Evolutionary conservation across 1,140 invertebrate species (phyloP).

Genomic region (Nautilus pompilius): DNA sequence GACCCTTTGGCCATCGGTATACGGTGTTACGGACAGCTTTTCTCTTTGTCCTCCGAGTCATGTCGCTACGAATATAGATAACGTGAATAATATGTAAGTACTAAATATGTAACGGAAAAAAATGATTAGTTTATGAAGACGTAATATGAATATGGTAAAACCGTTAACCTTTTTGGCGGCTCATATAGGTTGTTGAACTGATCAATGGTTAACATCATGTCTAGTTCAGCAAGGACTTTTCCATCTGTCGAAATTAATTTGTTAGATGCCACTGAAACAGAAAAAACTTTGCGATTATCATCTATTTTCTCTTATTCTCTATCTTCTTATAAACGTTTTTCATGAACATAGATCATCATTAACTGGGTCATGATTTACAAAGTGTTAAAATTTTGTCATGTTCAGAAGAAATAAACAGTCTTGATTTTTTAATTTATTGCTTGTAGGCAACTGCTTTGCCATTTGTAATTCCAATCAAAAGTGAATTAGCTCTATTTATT

Average conservation of each 20-base stretch:
- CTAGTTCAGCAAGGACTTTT: slow-evolving; percentile 34
- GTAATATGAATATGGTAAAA: not conserved
- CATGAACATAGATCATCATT: not conserved
- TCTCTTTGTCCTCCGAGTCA: slow-evolving; percentile 26
- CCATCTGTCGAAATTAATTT: slow-evolving; percentile 24
- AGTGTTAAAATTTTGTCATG: too few relatives aligned
- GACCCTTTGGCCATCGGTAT: slow-evolving; percentile 30
- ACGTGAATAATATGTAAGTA: too few relatives aligned
- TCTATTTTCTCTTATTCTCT: not conserved
- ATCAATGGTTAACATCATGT: slow-evolving; percentile 36
- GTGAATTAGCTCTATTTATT: too few relatives aligned
- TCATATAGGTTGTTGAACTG: slow-evolving; percentile 34
- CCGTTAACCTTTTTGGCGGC: not conserved
- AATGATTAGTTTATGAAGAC: not conserved
- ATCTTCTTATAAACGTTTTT: not conserved
- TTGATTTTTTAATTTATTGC: too few relatives aligned
- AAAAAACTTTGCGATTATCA: not conserved
- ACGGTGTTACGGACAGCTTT: slow-evolving; percentile 32
- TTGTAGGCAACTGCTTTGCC: too few relatives aligned
- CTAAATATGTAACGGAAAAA: not conserved
- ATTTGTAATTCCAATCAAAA: too few relatives aligned
- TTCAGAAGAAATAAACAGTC: too few relatives aligned
- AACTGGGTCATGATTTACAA: not conserved
- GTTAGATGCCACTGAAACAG: slow-evolving; percentile 22
- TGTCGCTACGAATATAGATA: slow-evolving; percentile 6